phyloP scores from a whole-genome alignment of 2,797 vertebrate genomes.

The Diplodus puntazzo region DNA sequence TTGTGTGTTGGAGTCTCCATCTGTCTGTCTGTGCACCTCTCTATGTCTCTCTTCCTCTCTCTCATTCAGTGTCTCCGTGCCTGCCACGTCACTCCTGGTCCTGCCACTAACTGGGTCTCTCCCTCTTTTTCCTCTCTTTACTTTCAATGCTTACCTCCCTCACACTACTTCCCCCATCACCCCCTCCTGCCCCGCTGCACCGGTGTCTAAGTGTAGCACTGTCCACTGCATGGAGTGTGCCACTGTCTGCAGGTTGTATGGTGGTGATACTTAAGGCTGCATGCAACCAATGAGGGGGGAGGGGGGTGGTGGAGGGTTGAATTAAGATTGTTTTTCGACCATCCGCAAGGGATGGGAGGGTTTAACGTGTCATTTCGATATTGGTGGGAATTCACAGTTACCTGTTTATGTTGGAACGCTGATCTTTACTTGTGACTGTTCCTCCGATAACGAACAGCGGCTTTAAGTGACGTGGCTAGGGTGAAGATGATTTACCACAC shows the following conservation, averaged over 20 bases:
- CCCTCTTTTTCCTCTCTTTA: slow-evolving; percentile 63
- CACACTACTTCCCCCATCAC: slow-evolving; percentile 38
- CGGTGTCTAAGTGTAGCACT: slow-evolving; percentile 75
- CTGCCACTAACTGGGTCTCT: slow-evolving; percentile 80
- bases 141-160: slow-evolving; percentile 53
- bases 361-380: background rate
- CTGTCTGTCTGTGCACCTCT: slow-evolving; percentile 46
- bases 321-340: slow-evolving; percentile 13
- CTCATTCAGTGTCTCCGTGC: slow-evolving; percentile 71
- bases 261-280: slow-evolving; percentile 63
- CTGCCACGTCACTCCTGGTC: slow-evolving; percentile 75
- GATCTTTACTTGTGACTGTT: slow-evolving; percentile 3
- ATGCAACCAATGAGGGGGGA: slow-evolving; percentile 53
- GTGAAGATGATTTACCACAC: slow-evolving; percentile 22
- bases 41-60: slow-evolving; percentile 37
- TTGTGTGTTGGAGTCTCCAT: slow-evolving; percentile 58
- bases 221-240: slow-evolving; percentile 78
- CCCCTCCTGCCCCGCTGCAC: slow-evolving; percentile 54
- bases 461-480: slow-evolving; percentile 59
- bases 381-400: slow-evolving; percentile 1
- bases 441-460: slow-evolving; percentile 17
- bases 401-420: background rate
- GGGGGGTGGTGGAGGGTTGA: slow-evolving; percentile 1
- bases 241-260: slow-evolving; percentile 79
- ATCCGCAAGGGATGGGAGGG: slow-evolving; percentile 24